phyloP scores from a whole-genome alignment of 2,888 invertebrate genomes.

The Tachina lurida region DNA sequence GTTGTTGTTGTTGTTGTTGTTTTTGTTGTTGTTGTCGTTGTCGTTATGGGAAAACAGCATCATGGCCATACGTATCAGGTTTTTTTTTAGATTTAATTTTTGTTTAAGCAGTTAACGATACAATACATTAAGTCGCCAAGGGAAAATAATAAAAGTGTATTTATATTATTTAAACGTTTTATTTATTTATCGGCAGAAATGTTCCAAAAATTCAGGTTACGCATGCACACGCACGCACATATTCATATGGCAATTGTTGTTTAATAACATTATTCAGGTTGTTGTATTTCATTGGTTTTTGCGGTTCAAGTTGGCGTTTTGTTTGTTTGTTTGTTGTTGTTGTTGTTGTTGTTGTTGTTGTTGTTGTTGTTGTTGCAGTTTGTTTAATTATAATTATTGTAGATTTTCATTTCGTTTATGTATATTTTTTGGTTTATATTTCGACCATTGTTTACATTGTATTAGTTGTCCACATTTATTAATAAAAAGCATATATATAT shows the following conservation, averaged over 20 bases:
- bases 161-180: constrained; percentile 26
- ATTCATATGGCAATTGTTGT: background rate
- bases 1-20: constrained; percentile 27
- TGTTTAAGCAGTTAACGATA: constrained; percentile 25
- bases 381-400: constrained; percentile 55
- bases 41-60: constrained; percentile 28
- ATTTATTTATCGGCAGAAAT: constrained; percentile 26
- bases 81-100: constrained; percentile 33
- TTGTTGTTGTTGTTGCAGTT: constrained; percentile 41
- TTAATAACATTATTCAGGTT: constrained; percentile 30
- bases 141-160: constrained; percentile 13
- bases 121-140: constrained; percentile 17
- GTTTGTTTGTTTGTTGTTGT: constrained; percentile 16
- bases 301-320: constrained; percentile 43
- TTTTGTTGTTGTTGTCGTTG: constrained; percentile 29
- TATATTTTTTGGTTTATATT: constrained; percentile 40
- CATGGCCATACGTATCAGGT: constrained; percentile 21
- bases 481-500: constrained; percentile 32
- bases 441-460: constrained; percentile 62
- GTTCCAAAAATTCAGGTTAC: constrained; percentile 27
- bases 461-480: constrained; percentile 65
- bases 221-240: background rate
- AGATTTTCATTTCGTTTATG: constrained; percentile 23
- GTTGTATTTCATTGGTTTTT: constrained; percentile 43
- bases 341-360: constrained; percentile 12